Evolutionary conservation across 2,797 vertebrate genomes (phyloP).

Genomic region (Enteromius unitaeniatus): DNA sequence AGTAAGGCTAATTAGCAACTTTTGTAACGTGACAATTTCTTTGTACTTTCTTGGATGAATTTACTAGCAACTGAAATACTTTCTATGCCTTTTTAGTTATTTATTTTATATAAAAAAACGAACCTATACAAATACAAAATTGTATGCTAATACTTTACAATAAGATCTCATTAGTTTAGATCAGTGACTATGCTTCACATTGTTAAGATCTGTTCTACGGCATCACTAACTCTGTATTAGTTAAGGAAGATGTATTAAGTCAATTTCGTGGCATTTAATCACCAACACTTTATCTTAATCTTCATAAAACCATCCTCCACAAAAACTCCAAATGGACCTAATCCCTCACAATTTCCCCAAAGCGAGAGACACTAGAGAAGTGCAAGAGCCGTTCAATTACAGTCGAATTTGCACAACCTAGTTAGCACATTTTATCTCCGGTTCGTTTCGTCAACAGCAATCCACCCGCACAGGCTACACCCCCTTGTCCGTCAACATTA

Average conservation of each 20-base stretch:
- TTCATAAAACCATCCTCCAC: not conserved
- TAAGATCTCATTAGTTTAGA: not conserved
- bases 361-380: not conserved
- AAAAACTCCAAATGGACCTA: not conserved
- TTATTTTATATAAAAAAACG: no score
- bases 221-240: no score
- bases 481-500: constrained; percentile 59
- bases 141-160: not conserved
- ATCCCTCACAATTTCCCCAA: constrained; percentile 4
- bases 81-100: no score
- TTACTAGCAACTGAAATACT: no score
- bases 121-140: not conserved
- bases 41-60: no score
- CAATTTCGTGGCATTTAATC: not conserved
- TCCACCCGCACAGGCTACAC: constrained; percentile 46
- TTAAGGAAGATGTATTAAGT: not conserved
- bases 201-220: no score
- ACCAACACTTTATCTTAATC: not conserved
- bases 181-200: not conserved
- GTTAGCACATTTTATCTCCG: constrained; percentile 31
- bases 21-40: not conserved
- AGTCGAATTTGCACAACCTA: not conserved
- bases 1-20: not conserved
- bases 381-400: not conserved
- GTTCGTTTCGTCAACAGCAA: constrained; percentile 48